phyloP scores from a whole-genome alignment of 92 coral and sea anemone genomes.

The Epizoanthus fatuus region DNA sequence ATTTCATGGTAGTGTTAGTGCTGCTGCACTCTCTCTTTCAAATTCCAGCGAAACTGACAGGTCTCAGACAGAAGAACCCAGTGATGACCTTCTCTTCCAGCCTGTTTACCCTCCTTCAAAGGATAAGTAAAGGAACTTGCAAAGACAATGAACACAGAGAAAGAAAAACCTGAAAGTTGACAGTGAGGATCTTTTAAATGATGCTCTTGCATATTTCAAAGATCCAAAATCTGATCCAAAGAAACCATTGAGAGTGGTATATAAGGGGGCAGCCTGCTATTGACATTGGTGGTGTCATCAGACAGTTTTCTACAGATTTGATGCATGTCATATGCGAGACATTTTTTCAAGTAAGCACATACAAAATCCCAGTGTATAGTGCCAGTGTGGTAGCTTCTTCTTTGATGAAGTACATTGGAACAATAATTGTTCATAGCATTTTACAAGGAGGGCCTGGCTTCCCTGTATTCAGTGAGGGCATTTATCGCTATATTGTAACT shows the following conservation, averaged over 20 bases:
- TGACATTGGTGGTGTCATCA: conserved; percentile 18
- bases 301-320: conserved; percentile 17
- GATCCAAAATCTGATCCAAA: conserved; percentile 13
- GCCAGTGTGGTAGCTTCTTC: conserved; percentile 23
- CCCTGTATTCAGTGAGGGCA: conserved; percentile 14
- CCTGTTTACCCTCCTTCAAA: conserved; percentile 7
- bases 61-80: conserved; percentile 1
- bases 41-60: no score
- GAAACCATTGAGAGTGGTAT: conserved; percentile 13
- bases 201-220: conserved; percentile 22
- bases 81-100: conserved; percentile 1
- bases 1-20: no score
- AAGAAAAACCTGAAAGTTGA: conserved; percentile 22
- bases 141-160: conserved; percentile 29
- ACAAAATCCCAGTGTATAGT: conserved; percentile 8
- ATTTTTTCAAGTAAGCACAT: conserved; percentile 28
- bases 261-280: conserved; percentile 27
- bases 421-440: conserved; percentile 17
- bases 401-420: conserved; percentile 18
- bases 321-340: conserved; percentile 8
- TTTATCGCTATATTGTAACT: conserved; percentile 10
- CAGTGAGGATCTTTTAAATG: conserved; percentile 10
- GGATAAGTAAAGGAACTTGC: conserved; percentile 5
- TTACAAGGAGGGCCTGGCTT: conserved; percentile 28
- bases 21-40: no score